Base-by-base conservation (phyloP, 2,797 vertebrate species). In the Lacerta viridis region DNA sequence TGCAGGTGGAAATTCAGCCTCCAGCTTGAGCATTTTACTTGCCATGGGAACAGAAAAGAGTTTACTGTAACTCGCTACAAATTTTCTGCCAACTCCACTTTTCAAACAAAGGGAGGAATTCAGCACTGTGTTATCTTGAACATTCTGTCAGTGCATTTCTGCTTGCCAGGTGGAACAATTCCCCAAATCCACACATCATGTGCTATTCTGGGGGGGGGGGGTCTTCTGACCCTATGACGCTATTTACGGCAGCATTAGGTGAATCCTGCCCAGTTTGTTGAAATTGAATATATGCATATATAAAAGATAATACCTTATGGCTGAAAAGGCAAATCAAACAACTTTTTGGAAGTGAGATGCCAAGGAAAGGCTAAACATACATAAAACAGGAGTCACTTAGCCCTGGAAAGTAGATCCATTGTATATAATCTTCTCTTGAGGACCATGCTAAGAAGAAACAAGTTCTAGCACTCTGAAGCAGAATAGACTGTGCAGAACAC, bases 51-150 rank as follows among this genome's bases (percentile, higher is more conserved):
- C 18, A 59, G 36, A 7, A 2, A n/a, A 79, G 29, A 79, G 61
- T 84, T 20, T 72, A 79, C 59, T 79, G 46, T 80, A 71, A 80
- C 77, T 72, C 71, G 15, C 46, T 80, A n/a, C 15, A 55, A 33
- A 23, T 72, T 59, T 88, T 84, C 68, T 84, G 74, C 13, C 36
- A 41, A 80, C 17, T 72, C 39, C 39, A 27, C 23, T 83, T 74
- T 41, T 29, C 61, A 64, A 50, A 29, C 15, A 68, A 13, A 55
- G 50, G 50, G 50, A 15, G 50, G 13, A 55, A 55, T 55, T 55
- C 50, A 55, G 50, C 13, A 0, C 50, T 55, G 50, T 55, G 50
- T 3, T 55, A 15, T 55, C 13, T 55, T 55, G 50, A 55, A 55
- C 50, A 55, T 13, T 55, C 50, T 15, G 50, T 55, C 13, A 55